A percentile compares a stretch with the other conserved stretches of the same genome.
phyloP scores from a whole-genome alignment of 2,888 invertebrate genomes.

The Notocelia uddmanniana region DNA sequence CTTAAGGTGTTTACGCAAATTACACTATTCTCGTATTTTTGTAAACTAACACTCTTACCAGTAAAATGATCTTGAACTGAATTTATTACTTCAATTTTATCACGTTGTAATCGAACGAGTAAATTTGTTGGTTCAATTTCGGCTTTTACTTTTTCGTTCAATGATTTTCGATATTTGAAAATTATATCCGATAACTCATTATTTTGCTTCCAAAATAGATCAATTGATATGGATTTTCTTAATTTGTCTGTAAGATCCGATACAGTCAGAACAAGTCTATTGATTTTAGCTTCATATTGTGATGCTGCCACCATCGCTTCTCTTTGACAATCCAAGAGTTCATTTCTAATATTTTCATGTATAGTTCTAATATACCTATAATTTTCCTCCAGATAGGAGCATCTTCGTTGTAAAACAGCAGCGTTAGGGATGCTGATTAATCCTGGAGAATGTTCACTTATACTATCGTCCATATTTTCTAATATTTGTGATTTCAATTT shows the following conservation, averaged over 20 bases:
- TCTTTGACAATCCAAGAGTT: conserved; percentile 77
- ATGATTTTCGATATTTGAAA: conserved; percentile 80
- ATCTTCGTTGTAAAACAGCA: conserved; percentile 71
- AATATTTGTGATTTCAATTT: conserved; percentile 66
- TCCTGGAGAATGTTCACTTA: conserved; percentile 74
- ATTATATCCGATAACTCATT: conserved; percentile 78
- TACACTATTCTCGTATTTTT: too few species aligned
- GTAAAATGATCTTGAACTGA: conserved; percentile 53
- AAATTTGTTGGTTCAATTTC: conserved; percentile 56
- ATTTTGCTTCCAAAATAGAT: conserved; percentile 83
- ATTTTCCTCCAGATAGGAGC: conserved; percentile 74
- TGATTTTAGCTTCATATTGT: conserved; percentile 76
- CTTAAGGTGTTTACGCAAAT: too few species aligned
- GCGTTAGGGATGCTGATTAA: conserved; percentile 60
- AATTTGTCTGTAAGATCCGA: conserved; percentile 79
- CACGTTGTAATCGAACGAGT: conserved; percentile 58
- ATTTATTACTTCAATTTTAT: conserved; percentile 80
- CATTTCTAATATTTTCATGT: conserved; percentile 83
- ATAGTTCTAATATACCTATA: conserved; percentile 77
- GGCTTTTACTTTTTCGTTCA: conserved; percentile 62
- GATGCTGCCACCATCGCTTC: conserved; percentile 73
- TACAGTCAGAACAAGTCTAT: conserved; percentile 69
- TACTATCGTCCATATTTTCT: conserved; percentile 67
- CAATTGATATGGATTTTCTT: conserved; percentile 75
- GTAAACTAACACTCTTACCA: conserved; percentile 48